A percentile compares a stretch with the other conserved stretches of the same genome.
Evolutionary conservation across 2,113 vertebrate species (phyloP).

Genomic region (Thamnophis sirtalis): DNA sequence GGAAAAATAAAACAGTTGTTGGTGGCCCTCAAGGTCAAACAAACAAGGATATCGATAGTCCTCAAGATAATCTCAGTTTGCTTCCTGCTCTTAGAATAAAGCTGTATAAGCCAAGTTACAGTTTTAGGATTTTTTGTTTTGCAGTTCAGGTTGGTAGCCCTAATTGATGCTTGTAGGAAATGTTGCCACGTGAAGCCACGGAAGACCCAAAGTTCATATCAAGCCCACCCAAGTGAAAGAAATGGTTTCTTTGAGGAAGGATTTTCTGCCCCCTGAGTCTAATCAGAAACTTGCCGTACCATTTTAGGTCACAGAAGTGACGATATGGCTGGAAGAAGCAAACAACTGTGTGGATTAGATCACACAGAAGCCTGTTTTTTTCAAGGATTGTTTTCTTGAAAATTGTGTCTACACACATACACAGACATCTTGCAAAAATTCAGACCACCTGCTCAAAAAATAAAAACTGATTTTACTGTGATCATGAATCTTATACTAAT

Average conservation of each 20-base stretch:
- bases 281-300: neutral
- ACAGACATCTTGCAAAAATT: neutral
- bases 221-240: neutral
- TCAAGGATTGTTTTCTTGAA: neutral
- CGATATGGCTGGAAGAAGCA: neutral
- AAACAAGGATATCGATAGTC: neutral
- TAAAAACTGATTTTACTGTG: neutral
- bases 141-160: neutral
- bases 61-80: neutral
- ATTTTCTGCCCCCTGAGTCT: neutral
- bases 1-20: neutral
- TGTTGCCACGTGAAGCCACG: neutral
- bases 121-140: neutral
- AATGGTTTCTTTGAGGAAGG: neutral
- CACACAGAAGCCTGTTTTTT: neutral
- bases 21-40: neutral
- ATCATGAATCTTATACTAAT: neutral
- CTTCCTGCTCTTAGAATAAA: neutral
- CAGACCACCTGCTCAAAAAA: neutral
- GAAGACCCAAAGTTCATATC: neutral
- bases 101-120: neutral
- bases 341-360: neutral
- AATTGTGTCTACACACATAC: neutral
- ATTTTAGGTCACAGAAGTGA: neutral
- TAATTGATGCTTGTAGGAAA: neutral